A percentile compares a stretch with the other conserved stretches of the same genome.
These are phyloP conservation scores for Cactoblastis cactorum DNA, from an alignment of 2,888 invertebrate species.

Conservation along the genomic window DNA sequence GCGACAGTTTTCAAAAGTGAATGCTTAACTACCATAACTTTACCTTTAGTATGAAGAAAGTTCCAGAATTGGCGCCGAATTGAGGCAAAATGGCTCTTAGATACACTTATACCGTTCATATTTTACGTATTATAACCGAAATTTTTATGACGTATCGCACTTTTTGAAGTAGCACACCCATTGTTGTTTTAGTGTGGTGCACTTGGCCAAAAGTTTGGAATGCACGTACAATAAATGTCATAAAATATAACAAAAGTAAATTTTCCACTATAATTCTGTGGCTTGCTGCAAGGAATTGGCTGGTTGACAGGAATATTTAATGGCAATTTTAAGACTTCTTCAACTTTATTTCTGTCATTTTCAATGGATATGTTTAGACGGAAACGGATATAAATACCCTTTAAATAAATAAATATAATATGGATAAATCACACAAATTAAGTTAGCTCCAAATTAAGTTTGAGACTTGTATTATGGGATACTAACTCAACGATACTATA, in stretches of 20 bases:
- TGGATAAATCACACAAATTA: no score
- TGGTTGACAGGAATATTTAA: background rate
- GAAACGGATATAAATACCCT: no score
- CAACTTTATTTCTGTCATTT: background rate
- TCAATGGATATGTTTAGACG: no score
- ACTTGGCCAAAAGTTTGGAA: background rate
- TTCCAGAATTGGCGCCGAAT: slow-evolving; percentile 16
- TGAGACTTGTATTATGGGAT: no score
- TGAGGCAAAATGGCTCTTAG: slow-evolving; percentile 19
- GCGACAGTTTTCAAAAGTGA: background rate
- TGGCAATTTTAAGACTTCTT: background rate
- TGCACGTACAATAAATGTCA: background rate
- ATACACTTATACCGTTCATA: slow-evolving; percentile 15
- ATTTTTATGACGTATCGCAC: background rate
- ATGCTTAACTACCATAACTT: background rate
- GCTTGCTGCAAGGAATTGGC: background rate
- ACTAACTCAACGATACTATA: no score
- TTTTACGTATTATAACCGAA: background rate
- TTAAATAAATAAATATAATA: no score
- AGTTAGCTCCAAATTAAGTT: no score
- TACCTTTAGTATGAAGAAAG: background rate
- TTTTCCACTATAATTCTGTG: background rate
- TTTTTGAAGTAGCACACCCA: background rate
- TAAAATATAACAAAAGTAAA: background rate
- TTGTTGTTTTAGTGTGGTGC: background rate